phyloP scores from a whole-genome alignment of 2,797 vertebrate genomes.

The Gallinago solitaria region DNA sequence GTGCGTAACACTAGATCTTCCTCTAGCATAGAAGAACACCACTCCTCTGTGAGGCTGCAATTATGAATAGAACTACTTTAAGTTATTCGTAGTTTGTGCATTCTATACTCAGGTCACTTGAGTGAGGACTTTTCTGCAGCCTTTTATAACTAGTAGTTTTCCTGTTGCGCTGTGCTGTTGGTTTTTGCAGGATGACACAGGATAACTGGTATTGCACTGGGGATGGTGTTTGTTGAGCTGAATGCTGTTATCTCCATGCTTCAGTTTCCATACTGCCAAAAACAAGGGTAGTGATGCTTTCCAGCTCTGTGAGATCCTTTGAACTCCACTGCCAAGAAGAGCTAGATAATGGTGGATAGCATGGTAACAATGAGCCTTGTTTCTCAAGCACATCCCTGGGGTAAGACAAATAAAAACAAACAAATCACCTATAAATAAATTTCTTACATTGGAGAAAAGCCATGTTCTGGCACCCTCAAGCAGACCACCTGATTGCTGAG shows the following conservation, averaged over 20 bases:
- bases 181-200: background rate
- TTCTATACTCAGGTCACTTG: background rate
- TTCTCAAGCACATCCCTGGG: background rate
- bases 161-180: background rate
- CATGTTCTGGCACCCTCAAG: background rate
- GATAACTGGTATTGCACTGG: background rate
- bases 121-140: background rate
- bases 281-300: background rate
- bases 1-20: background rate
- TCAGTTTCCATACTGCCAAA: background rate
- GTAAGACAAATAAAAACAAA: constrained; percentile 5
- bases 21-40: background rate
- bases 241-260: background rate
- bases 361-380: background rate
- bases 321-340: constrained; percentile 28
- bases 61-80: background rate
- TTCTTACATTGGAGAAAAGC: background rate
- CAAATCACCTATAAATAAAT: background rate
- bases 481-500: background rate
- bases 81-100: background rate
- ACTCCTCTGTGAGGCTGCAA: background rate
- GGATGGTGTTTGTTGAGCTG: background rate
- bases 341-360: background rate
- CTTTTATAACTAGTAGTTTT: background rate
- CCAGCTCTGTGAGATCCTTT: background rate